Conservation (phyloP, 2,888 invertebrate species). For the Stramonita haemastoma region DNA sequence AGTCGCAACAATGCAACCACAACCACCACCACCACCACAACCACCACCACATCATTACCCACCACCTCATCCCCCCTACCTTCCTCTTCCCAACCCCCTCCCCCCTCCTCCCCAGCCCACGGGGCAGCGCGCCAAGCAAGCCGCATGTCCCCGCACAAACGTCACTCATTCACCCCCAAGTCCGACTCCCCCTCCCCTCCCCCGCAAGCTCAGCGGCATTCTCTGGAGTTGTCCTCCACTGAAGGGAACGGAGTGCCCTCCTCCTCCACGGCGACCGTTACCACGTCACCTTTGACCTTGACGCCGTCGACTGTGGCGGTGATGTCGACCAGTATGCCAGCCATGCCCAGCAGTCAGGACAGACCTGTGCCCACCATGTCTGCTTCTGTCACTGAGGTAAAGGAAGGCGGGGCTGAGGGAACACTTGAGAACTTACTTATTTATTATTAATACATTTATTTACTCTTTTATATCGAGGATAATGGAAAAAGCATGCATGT, state of each 20-base stretch:
- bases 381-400: constrained; percentile 25
- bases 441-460: too few species aligned
- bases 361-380: constrained; percentile 19
- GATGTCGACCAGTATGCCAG: constrained; percentile 15
- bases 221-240: constrained; percentile 54
- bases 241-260: constrained; percentile 36
- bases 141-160: constrained; percentile 57
- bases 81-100: constrained; percentile 33
- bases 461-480: too few species aligned
- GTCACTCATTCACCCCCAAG: constrained; percentile 63
- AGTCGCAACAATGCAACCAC: constrained; percentile 5
- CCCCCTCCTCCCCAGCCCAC: constrained; percentile 38
- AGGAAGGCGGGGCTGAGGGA: neutral
- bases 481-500: too few species aligned
- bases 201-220: constrained; percentile 59
- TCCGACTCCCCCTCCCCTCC: constrained; percentile 59
- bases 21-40: constrained; percentile 9
- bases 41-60: neutral
- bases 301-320: neutral
- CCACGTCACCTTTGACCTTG: constrained; percentile 30
- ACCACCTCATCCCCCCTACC: constrained; percentile 29
- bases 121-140: constrained; percentile 22
- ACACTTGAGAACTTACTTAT: too few species aligned
- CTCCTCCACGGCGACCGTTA: constrained; percentile 22
- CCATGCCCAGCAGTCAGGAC: neutral